These are phyloP conservation scores for Xiphophorus hellerii DNA, from an alignment of 2,113 vertebrate species.

Conservation along the genomic window DNA sequence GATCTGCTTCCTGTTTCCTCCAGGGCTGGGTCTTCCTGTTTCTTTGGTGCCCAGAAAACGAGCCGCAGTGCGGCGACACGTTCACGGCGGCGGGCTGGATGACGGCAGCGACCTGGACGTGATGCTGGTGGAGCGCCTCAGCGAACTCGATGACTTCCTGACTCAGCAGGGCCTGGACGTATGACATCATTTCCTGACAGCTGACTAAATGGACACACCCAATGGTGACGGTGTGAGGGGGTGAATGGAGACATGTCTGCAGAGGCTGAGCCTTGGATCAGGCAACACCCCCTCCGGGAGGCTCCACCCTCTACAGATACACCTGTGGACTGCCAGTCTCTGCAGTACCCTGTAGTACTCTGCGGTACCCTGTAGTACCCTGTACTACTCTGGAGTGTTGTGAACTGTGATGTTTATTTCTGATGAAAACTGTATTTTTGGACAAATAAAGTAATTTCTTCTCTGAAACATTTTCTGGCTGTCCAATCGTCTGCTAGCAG, in stretches of 20 bases:
- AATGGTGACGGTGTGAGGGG: background rate
- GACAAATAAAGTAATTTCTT: constrained; percentile 53
- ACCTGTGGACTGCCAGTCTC: background rate
- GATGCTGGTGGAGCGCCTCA: constrained; percentile 90
- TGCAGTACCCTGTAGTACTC: background rate
- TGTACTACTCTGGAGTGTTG: background rate
- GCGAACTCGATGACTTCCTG: constrained; percentile 90
- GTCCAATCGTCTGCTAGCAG: background rate
- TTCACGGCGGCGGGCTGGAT: constrained; percentile 44
- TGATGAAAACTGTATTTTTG: constrained; percentile 63
- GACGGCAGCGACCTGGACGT: constrained; percentile 85
- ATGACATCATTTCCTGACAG: constrained; percentile 37
- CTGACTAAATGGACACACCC: constrained; percentile 28
- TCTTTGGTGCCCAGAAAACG: constrained; percentile 75
- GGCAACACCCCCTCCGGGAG: too few relatives aligned
- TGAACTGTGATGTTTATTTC: constrained; percentile 56
- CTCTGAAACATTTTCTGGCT: background rate
- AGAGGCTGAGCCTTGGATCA: background rate
- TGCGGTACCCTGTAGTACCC: too few relatives aligned
- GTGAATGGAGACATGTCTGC: background rate
- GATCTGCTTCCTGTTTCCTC: background rate
- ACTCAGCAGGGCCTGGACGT: constrained; percentile 81
- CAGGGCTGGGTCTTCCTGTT: constrained; percentile 57
- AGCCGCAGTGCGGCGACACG: constrained; percentile 82
- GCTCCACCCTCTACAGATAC: too few relatives aligned